Evolutionary conservation across 2,797 vertebrate species (phyloP).

Genomic region (Salmo trutta): DNA sequence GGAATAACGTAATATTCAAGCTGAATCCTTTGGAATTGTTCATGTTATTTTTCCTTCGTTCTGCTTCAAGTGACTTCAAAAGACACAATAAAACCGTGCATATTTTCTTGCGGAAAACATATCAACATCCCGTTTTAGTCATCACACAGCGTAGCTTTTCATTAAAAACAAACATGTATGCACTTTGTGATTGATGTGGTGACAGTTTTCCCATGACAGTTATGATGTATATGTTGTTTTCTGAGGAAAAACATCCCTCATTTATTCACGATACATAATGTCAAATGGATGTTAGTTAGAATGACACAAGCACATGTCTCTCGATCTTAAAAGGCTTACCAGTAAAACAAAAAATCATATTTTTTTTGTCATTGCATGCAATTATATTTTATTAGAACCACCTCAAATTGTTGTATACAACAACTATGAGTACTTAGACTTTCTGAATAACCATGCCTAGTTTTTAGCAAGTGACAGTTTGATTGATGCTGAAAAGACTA

Average conservation of each 20-base stretch:
- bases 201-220: conserved; percentile 5
- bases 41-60: background rate
- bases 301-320: background rate
- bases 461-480: too few relatives aligned
- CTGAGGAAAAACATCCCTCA: background rate
- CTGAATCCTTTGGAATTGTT: background rate
- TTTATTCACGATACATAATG: background rate
- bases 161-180: conserved; percentile 36
- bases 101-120: conserved; percentile 2
- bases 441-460: too few relatives aligned
- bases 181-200: background rate
- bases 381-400: too few relatives aligned
- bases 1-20: background rate
- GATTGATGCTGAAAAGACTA: too few relatives aligned
- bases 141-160: conserved; percentile 23
- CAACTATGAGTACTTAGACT: too few relatives aligned
- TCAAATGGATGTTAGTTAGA: background rate
- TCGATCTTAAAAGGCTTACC: too few relatives aligned
- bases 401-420: too few relatives aligned
- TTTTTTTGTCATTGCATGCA: too few relatives aligned
- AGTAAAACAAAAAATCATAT: too few relatives aligned
- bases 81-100: conserved; percentile 20
- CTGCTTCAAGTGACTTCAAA: conserved; percentile 30
- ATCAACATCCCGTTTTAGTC: conserved; percentile 12
- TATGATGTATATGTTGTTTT: conserved; percentile 36